Percentiles rank a stretch among this genome's conserved stretches.
Conservation (phyloP, 2,888 invertebrate genomes). For the Agrotis exclamationis region DNA sequence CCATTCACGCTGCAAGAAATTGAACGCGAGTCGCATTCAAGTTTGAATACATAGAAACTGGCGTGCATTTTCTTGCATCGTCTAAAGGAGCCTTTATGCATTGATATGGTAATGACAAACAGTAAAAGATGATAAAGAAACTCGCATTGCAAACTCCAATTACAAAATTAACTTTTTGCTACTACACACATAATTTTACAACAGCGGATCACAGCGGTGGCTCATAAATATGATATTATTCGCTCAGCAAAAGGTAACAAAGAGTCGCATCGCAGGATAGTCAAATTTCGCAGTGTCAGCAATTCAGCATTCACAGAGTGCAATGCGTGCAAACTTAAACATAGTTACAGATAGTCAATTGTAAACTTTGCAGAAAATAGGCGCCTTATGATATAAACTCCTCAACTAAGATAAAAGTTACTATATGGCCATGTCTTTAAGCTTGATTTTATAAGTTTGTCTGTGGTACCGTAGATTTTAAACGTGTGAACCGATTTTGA, state of each 20-base stretch:
- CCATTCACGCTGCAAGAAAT: too few relatives aligned
- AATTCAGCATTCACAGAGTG: slow-evolving; percentile 36
- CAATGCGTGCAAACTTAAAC: slow-evolving; percentile 23
- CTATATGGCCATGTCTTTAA: too few relatives aligned
- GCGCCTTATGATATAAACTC: background rate
- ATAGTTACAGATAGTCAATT: slow-evolving; percentile 4
- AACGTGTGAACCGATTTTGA: too few relatives aligned
- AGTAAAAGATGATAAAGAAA: background rate
- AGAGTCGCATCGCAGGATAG: slow-evolving; percentile 47
- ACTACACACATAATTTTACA: background rate
- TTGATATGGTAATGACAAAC: background rate
- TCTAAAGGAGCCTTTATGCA: too few relatives aligned
- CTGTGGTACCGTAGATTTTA: too few relatives aligned
- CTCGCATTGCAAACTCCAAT: slow-evolving; percentile 24
- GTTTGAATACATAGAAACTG: too few relatives aligned
- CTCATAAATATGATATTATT: slow-evolving; percentile 41
- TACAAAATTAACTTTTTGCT: background rate
- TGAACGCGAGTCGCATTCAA: too few relatives aligned
- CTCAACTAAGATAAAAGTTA: too few relatives aligned
- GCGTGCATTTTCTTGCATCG: too few relatives aligned
- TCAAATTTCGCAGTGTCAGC: slow-evolving; percentile 56
- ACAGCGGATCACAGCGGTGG: slow-evolving; percentile 36
- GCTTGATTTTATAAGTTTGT: too few relatives aligned
- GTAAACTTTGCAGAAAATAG: slow-evolving; percentile 9
- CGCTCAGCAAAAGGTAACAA: slow-evolving; percentile 51